phyloP scores from a whole-genome alignment of 1,140 invertebrate genomes.

The Sminthurides bifidus region DNA sequence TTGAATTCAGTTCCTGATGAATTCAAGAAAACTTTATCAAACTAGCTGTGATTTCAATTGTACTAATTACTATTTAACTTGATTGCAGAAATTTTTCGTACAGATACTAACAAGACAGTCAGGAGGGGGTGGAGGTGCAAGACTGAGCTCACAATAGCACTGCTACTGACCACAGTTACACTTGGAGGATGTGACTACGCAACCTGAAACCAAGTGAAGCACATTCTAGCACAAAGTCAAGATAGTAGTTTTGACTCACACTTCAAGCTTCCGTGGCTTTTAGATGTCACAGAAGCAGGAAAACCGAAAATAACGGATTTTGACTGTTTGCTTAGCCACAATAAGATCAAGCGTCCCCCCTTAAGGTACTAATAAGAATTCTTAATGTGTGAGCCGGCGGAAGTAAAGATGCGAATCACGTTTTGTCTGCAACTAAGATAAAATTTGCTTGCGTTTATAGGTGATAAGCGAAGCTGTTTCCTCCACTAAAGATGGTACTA shows the following conservation, averaged over 20 bases:
- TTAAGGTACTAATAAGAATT: no score
- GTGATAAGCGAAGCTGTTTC: no score
- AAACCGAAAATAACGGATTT: slow-evolving; percentile 19
- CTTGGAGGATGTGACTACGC: slow-evolving; percentile 11
- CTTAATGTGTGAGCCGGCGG: no score
- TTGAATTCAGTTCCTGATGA: slow-evolving; percentile 5
- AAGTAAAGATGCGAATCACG: no score
- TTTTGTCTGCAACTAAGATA: no score
- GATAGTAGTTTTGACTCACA: neutral
- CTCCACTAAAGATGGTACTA: no score
- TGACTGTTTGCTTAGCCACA: slow-evolving; percentile 20
- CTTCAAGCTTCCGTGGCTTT: slow-evolving; percentile 9
- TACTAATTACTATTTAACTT: neutral
- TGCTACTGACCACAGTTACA: slow-evolving; percentile 22
- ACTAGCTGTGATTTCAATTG: slow-evolving; percentile 10
- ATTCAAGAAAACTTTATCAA: slow-evolving; percentile 17
- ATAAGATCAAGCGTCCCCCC: slow-evolving; percentile 9
- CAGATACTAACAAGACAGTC: slow-evolving; percentile 21
- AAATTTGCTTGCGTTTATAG: no score
- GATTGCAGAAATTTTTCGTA: neutral
- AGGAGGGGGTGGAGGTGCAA: neutral
- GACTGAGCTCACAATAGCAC: slow-evolving; percentile 13
- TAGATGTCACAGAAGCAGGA: neutral
- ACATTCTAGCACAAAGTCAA: slow-evolving; percentile 17
- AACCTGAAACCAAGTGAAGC: slow-evolving; percentile 13